Conservation (phyloP, 2,113 vertebrate species). For the Eidolon helvum region DNA sequence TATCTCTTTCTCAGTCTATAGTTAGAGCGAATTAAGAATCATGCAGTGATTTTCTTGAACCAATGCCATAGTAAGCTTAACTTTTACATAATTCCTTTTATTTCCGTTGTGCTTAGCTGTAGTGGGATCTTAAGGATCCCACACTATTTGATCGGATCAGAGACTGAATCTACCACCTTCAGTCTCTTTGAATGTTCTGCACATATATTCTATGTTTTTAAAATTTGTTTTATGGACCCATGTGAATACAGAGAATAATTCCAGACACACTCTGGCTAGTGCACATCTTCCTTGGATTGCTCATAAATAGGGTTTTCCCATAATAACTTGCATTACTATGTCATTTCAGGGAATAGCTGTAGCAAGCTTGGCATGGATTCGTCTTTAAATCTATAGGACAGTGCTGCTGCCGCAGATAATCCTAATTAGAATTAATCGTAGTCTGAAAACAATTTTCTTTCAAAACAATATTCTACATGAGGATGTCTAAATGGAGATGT, state of each 20-base stretch:
- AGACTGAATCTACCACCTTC: neutral
- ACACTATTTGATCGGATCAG: neutral
- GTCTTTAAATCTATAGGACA: neutral
- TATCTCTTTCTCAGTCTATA: slow-evolving; percentile 54
- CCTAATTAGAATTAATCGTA: neutral
- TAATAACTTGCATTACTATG: neutral
- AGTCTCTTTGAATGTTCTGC: neutral
- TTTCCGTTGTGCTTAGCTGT: neutral
- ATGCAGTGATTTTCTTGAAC: slow-evolving; percentile 31
- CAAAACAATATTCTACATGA: neutral
- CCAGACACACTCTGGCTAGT: neutral
- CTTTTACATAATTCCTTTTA: slow-evolving; percentile 24
- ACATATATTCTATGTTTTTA: neutral
- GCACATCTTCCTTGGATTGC: neutral
- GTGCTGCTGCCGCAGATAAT: neutral
- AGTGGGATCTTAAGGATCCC: neutral
- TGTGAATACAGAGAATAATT: neutral
- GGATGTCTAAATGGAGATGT: neutral
- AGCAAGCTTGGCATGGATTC: neutral
- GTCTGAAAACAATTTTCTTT: neutral
- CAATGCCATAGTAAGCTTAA: neutral
- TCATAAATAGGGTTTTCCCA: neutral
- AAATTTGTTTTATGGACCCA: neutral
- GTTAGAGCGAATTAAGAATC: slow-evolving; percentile 48
- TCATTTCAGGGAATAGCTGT: neutral